These are phyloP conservation scores for Nyctalus aviator DNA, from an alignment of 2,797 vertebrate species.

Conservation along the genomic window DNA sequence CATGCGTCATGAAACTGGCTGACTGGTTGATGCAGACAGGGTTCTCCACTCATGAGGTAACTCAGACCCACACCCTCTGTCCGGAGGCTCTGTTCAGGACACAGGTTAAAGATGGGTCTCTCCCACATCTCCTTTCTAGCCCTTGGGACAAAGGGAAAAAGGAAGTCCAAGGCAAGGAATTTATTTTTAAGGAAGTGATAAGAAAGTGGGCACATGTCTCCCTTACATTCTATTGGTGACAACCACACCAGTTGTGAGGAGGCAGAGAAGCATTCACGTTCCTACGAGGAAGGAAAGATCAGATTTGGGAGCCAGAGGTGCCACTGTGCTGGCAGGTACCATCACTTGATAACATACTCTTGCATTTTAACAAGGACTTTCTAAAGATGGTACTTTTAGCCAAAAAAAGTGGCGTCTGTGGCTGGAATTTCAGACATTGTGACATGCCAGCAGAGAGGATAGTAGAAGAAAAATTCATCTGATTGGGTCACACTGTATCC, in stretches of 20 bases:
- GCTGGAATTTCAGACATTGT: neutral
- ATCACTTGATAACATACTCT: neutral
- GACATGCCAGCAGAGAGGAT: neutral
- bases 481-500: neutral
- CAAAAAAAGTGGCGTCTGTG: slow-evolving; percentile 6
- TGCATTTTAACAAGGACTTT: neutral
- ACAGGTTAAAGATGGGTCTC: neutral
- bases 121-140: neutral
- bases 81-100: neutral
- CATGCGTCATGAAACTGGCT: neutral
- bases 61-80: neutral
- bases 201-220: neutral
- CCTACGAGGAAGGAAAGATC: neutral
- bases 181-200: neutral
- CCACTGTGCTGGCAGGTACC: neutral
- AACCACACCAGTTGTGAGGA: neutral
- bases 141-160: neutral
- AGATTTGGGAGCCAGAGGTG: neutral
- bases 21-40: neutral
- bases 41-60: neutral
- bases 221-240: neutral
- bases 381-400: neutral
- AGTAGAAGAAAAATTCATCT: neutral
- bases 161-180: neutral
- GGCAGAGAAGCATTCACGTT: neutral